Percentiles rank a stretch among this genome's conserved stretches.
Conservation (phyloP, 2,113 vertebrate species). For the Mustela lutreola region DNA sequence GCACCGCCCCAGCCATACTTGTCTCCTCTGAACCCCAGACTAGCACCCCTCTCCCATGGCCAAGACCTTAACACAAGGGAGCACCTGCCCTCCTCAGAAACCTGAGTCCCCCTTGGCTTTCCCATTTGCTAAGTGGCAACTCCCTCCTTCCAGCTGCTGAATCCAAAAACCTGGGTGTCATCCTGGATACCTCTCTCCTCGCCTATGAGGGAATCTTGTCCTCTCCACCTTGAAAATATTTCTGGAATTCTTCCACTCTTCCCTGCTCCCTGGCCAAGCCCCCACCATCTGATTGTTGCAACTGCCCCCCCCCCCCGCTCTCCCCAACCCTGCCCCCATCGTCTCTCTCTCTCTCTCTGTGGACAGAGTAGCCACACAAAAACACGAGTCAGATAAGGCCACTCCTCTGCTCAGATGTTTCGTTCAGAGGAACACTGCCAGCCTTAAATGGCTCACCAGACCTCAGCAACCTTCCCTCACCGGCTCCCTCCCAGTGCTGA, state of each 20-base stretch:
- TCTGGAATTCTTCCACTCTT: background rate
- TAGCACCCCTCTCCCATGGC: background rate
- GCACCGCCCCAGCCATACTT: background rate
- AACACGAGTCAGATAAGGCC: background rate
- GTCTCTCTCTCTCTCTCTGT: background rate
- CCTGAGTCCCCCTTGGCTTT: background rate
- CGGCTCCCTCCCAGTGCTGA: too few relatives aligned
- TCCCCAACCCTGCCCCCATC: background rate
- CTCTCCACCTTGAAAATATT: background rate
- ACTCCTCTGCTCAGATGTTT: background rate
- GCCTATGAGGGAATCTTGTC: background rate
- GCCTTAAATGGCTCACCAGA: background rate
- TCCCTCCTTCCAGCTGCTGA: background rate
- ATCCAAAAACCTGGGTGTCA: background rate
- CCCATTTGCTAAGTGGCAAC: background rate
- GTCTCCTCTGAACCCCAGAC: background rate
- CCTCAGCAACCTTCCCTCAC: too few relatives aligned
- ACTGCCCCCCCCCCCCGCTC: background rate
- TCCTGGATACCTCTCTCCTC: background rate
- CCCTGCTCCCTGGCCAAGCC: background rate
- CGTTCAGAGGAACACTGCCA: background rate
- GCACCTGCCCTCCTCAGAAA: background rate
- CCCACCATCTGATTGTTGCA: rapidly evolving
- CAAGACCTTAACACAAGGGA: rapidly evolving
- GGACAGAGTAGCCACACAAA: background rate